A percentile compares a stretch with the other conserved stretches of the same genome.
These are phyloP conservation scores for Microhierax caerulescens DNA, from an alignment of 2,797 vertebrate species.

Conservation along the genomic window DNA sequence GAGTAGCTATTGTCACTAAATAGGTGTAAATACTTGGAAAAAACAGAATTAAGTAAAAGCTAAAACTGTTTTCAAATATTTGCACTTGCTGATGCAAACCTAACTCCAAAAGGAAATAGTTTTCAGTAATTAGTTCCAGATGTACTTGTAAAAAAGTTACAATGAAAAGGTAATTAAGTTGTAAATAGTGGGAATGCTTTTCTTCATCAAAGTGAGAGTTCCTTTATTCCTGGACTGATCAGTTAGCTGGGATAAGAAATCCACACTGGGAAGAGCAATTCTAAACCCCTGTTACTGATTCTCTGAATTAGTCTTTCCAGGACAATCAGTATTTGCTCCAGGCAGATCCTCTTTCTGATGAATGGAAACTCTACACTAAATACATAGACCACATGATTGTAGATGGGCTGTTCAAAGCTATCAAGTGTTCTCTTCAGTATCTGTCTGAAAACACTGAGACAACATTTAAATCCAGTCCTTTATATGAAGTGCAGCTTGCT, in stretches of 20 bases:
- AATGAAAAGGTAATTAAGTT: slow-evolving; percentile 49
- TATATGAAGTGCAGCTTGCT: slow-evolving; percentile 82
- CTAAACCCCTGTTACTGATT: slow-evolving; percentile 59
- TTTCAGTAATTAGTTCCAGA: slow-evolving; percentile 50
- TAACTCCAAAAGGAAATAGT: slow-evolving; percentile 21
- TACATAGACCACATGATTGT: slow-evolving; percentile 82
- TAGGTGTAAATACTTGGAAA: not conserved
- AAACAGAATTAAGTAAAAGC: not conserved
- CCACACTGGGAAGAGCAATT: slow-evolving; percentile 15
- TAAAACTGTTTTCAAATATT: slow-evolving; percentile 32
- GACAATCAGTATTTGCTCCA: slow-evolving; percentile 82
- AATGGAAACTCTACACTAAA: slow-evolving; percentile 82
- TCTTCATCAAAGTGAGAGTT: slow-evolving; percentile 52
- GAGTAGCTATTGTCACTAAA: not conserved
- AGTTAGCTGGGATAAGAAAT: slow-evolving; percentile 55
- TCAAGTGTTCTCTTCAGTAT: slow-evolving; percentile 83
- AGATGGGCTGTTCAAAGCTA: slow-evolving; percentile 77
- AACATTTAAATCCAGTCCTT: slow-evolving; percentile 66
- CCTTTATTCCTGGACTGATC: slow-evolving; percentile 43
- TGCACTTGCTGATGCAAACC: slow-evolving; percentile 34
- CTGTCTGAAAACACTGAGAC: slow-evolving; percentile 81
- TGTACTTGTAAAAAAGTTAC: slow-evolving; percentile 50
- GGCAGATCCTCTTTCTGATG: slow-evolving; percentile 74
- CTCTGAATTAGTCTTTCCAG: slow-evolving; percentile 72
- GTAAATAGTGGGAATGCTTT: slow-evolving; percentile 53